Conservation (phyloP, 1,140 invertebrate species). For the Drosophila albomicans region DNA sequence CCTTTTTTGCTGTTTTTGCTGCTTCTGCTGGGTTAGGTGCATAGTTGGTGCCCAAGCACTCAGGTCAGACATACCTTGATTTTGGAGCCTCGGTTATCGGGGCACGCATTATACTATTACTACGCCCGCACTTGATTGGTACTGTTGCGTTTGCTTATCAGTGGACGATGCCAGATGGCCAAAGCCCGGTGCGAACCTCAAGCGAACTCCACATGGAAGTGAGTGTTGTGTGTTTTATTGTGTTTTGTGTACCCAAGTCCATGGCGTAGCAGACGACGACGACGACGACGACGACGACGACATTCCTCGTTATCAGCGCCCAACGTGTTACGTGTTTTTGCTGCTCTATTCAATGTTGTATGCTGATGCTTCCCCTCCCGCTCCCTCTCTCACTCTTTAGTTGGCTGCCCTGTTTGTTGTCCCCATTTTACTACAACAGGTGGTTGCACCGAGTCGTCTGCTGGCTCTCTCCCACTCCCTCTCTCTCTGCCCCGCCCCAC, state of each 20-base stretch:
- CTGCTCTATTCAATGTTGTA: constrained; percentile 50
- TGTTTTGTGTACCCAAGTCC: constrained; percentile 3
- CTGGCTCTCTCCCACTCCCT: neutral
- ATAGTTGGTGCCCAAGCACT: constrained; percentile 22
- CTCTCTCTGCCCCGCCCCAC: constrained; percentile 9
- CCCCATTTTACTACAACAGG: constrained; percentile 54
- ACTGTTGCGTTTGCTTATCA: constrained; percentile 18
- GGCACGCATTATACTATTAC: constrained; percentile 17
- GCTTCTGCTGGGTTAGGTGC: neutral
- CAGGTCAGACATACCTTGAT: neutral
- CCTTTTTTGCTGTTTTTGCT: neutral
- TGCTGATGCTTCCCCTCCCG: constrained; percentile 25
- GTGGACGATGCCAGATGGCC: constrained; percentile 34
- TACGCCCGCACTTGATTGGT: constrained; percentile 28
- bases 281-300: constrained; percentile 11
- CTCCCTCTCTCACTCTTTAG: constrained; percentile 1
- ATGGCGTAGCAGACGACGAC: constrained; percentile 13
- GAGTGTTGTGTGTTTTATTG: too few relatives aligned
- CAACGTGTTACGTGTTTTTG: constrained; percentile 32
- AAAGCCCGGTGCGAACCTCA: constrained; percentile 31
- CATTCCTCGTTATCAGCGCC: constrained; percentile 38
- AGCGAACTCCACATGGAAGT: neutral
- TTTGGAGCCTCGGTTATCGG: constrained; percentile 19
- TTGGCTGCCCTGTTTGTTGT: neutral
- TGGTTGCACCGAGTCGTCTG: constrained; percentile 69